These are phyloP conservation scores for Polydrusus pterygomalis DNA, from an alignment of 2,888 invertebrate genomes.

Conservation along the genomic window DNA sequence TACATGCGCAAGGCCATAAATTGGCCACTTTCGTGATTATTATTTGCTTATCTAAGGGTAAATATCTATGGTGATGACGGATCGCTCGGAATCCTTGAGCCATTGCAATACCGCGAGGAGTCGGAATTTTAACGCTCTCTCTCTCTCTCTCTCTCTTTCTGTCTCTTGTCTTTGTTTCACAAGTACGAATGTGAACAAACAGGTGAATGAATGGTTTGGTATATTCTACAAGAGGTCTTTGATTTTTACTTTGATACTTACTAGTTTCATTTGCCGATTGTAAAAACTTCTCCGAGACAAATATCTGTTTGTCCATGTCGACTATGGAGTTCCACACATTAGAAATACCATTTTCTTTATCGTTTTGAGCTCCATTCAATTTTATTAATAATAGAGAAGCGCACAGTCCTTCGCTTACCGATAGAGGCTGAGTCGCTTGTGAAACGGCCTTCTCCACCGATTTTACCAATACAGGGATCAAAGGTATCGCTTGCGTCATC, in stretches of 20 bases:
- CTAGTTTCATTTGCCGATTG: slow-evolving; percentile 81
- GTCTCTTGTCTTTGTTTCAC: too few relatives aligned
- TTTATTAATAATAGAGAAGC: slow-evolving; percentile 81
- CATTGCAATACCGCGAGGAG: too few relatives aligned
- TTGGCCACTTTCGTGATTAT: too few relatives aligned
- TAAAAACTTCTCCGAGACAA: slow-evolving; percentile 89
- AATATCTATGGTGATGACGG: too few relatives aligned
- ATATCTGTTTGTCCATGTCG: slow-evolving; percentile 85
- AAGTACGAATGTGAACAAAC: too few relatives aligned
- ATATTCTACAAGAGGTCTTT: too few relatives aligned
- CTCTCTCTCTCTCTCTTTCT: too few relatives aligned
- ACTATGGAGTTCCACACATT: slow-evolving; percentile 82
- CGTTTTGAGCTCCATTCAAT: slow-evolving; percentile 73
- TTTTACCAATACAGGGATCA: slow-evolving; percentile 80
- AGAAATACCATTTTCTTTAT: slow-evolving; percentile 73
- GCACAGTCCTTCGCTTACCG: slow-evolving; percentile 82
- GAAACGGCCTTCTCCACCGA: slow-evolving; percentile 84
- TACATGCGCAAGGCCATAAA: too few relatives aligned
- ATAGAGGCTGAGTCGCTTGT: slow-evolving; percentile 82
- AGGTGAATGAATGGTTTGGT: too few relatives aligned
- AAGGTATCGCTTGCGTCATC: slow-evolving; percentile 70
- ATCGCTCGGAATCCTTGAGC: too few relatives aligned
- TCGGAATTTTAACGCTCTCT: too few relatives aligned
- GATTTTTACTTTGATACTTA: slow-evolving; percentile 59
- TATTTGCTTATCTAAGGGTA: too few relatives aligned